A percentile compares a stretch with the other conserved stretches of the same genome.
Conservation (phyloP, 2,797 vertebrate species). For the Girardinus metallicus region DNA sequence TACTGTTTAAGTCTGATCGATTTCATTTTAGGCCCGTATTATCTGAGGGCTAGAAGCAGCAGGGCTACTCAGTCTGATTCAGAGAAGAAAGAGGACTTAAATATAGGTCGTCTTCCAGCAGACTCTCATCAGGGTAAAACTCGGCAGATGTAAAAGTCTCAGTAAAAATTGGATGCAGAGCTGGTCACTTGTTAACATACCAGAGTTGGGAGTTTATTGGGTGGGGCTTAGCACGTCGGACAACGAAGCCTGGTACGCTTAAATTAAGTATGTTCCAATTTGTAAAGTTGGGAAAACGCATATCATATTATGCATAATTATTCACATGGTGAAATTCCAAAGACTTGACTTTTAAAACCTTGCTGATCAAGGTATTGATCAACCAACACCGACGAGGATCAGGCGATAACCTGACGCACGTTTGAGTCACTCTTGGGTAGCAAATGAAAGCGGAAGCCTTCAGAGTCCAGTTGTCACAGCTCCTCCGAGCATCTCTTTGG, state of each 20-base stretch:
- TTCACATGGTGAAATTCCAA: not conserved
- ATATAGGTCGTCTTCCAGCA: no score
- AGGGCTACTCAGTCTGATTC: no score
- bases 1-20: not conserved
- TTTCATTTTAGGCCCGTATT: not conserved
- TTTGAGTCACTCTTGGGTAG: slow-evolving; percentile 39
- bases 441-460: slow-evolving; percentile 71
- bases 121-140: no score
- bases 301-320: not conserved
- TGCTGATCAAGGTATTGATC: not conserved
- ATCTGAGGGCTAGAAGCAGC: not conserved
- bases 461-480: slow-evolving; percentile 75
- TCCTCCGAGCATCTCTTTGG: slow-evolving; percentile 56
- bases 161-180: no score
- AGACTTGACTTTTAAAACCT: not conserved
- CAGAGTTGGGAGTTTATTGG: no score
- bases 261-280: not conserved
- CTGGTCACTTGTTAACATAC: no score
- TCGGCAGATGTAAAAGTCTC: no score
- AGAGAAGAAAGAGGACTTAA: no score
- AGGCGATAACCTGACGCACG: not conserved
- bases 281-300: not conserved
- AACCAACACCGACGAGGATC: not conserved
- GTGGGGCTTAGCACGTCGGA: no score
- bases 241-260: not conserved